These are phyloP conservation scores for Saguinus imperator DNA, from an alignment of 2,113 vertebrate genomes.

Conservation along the genomic window DNA sequence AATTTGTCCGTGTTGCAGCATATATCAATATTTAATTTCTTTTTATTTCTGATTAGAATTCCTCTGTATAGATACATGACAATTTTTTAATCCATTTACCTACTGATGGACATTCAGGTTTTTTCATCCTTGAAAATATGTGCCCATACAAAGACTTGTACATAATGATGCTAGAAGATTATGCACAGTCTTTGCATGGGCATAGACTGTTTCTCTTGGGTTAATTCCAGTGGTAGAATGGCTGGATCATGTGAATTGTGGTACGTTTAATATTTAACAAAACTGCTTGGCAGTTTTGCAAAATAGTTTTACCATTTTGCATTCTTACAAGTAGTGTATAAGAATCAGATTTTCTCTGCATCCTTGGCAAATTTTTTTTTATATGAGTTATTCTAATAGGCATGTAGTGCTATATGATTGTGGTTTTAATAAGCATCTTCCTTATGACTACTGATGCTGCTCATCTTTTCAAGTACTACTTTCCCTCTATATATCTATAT, in stretches of 20 bases:
- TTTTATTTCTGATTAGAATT: not conserved
- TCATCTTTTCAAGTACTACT: not conserved
- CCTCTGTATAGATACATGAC: not conserved
- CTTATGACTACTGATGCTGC: not conserved
- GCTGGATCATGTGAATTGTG: not conserved
- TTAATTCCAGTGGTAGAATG: not conserved
- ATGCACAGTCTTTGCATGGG: not conserved
- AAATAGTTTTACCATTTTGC: not conserved
- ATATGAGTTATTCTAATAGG: not conserved
- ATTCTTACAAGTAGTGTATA: not conserved
- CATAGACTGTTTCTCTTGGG: not conserved
- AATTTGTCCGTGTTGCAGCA: not conserved
- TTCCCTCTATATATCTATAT: not conserved
- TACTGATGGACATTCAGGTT: not conserved
- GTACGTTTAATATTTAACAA: not conserved
- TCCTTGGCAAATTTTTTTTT: not conserved
- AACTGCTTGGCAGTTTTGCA: not conserved
- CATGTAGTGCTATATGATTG: not conserved
- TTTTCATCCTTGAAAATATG: not conserved
- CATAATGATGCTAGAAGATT: not conserved
- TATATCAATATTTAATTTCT: not conserved
- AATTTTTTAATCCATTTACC: not conserved
- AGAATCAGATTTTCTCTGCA: not conserved
- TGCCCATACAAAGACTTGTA: not conserved
- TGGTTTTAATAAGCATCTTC: not conserved